Percentiles rank a stretch among this genome's conserved stretches.
phyloP scores from a whole-genome alignment of 2,113 vertebrate genomes.

The Columba janthina region DNA sequence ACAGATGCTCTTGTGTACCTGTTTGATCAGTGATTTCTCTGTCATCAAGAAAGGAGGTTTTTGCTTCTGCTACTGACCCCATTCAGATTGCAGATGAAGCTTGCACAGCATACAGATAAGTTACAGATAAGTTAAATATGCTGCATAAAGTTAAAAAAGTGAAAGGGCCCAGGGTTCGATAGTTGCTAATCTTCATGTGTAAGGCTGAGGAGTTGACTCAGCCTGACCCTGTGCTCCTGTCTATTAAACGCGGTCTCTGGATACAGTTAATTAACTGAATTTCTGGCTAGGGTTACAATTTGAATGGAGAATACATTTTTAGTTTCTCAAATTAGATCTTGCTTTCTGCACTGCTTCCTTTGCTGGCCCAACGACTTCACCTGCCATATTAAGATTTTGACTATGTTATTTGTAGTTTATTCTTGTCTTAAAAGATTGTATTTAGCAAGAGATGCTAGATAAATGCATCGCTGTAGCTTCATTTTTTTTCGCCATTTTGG shows the following conservation, averaged over 20 bases:
- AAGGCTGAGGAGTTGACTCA: background rate
- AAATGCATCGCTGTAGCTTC: background rate
- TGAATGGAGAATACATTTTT: background rate
- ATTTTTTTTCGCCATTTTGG: background rate
- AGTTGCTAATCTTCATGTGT: background rate
- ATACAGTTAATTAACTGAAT: background rate
- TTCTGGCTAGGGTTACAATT: background rate
- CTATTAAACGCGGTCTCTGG: background rate
- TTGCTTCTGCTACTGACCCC: background rate
- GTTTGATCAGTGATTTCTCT: background rate
- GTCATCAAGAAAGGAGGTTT: background rate
- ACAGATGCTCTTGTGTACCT: rapidly evolving
- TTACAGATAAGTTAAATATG: background rate
- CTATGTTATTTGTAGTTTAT: background rate
- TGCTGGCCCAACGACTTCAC: background rate
- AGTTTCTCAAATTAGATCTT: background rate
- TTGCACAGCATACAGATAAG: background rate
- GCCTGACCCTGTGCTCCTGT: background rate
- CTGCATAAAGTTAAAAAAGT: background rate
- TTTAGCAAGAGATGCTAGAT: background rate
- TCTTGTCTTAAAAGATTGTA: background rate
- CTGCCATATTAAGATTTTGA: background rate
- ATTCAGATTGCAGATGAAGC: background rate
- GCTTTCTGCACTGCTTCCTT: background rate
- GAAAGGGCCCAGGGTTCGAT: background rate